Evolutionary conservation across 2,113 vertebrate genomes (phyloP).

Genomic region (Eublepharis macularius): DNA sequence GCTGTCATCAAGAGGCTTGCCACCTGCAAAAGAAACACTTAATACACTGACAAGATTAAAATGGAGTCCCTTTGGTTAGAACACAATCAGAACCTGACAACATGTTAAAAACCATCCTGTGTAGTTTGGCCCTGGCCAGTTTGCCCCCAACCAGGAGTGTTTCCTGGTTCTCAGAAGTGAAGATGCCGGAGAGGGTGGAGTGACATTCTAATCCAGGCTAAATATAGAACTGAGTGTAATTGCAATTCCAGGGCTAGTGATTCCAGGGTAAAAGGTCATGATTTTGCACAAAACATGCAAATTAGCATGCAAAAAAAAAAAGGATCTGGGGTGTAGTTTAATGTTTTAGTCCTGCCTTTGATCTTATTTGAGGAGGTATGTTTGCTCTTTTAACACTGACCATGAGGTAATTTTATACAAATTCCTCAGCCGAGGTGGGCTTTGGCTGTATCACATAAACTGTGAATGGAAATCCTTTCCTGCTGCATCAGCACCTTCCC

Average conservation of each 20-base stretch:
- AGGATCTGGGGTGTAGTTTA: background rate
- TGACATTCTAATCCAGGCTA: background rate
- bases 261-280: background rate
- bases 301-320: too few relatives aligned
- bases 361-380: background rate
- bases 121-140: too few relatives aligned
- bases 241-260: background rate
- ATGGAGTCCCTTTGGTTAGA: too few relatives aligned
- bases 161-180: background rate
- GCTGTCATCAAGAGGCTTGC: too few relatives aligned
- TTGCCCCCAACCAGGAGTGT: background rate
- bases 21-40: background rate
- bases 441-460: conserved; percentile 34
- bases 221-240: background rate
- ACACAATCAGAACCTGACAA: too few relatives aligned
- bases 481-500: conserved; percentile 43
- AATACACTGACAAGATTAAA: too few relatives aligned
- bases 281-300: background rate
- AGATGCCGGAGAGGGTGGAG: background rate
- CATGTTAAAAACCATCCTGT: too few relatives aligned
- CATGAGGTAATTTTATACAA: conserved; percentile 40
- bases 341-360: background rate
- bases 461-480: conserved; percentile 13
- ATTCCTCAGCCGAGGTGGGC: conserved; percentile 12
- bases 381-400: background rate